These are phyloP conservation scores for Apis cerana DNA, from an alignment of 1,140 invertebrate species.

Conservation along the genomic window DNA sequence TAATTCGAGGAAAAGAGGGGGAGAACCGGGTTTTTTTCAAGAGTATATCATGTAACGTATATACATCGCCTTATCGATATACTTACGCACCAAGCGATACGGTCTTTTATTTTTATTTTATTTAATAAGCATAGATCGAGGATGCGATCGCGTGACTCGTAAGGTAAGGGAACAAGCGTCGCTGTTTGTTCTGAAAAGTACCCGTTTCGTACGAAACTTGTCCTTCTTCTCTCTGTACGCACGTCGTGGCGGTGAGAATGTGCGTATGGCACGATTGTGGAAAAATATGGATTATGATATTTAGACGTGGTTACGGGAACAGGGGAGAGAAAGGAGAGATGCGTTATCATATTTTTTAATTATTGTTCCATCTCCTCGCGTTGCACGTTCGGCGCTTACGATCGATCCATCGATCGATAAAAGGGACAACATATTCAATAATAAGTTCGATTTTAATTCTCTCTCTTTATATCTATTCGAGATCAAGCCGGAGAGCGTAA, in stretches of 20 bases:
- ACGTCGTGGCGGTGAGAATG: neutral
- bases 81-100: neutral
- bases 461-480: neutral
- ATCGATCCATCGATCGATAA: neutral
- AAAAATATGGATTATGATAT: neutral
- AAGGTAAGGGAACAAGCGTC: neutral
- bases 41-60: neutral
- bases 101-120: neutral
- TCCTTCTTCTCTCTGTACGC: too few relatives aligned
- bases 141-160: slow-evolving; percentile 8
- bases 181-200: neutral
- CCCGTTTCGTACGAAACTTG: neutral
- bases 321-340: neutral
- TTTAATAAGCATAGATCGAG: slow-evolving; percentile 2
- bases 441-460: neutral
- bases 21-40: neutral
- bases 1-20: too few relatives aligned
- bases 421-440: neutral
- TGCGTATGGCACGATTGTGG: too few relatives aligned
- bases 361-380: neutral
- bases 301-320: neutral
- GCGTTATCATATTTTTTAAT: slow-evolving; percentile 18
- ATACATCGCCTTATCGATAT: slow-evolving; percentile 16
- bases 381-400: neutral
- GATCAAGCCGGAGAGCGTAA: neutral